These are phyloP conservation scores for Silurus meridionalis DNA, from an alignment of 2,113 vertebrate genomes.

Conservation along the genomic window DNA sequence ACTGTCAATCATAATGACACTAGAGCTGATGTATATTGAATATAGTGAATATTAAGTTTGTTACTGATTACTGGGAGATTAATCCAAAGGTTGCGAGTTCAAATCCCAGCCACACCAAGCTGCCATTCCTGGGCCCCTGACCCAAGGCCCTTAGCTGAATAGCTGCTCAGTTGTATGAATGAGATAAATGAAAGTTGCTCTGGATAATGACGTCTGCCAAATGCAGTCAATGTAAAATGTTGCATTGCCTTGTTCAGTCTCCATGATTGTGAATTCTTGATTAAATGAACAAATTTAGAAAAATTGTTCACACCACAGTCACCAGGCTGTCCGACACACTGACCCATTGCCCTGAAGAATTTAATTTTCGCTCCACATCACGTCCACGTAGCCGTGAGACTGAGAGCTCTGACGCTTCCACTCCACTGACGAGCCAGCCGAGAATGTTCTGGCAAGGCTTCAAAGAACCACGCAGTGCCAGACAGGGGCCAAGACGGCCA, in stretches of 20 bases:
- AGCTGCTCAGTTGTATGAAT: too few species aligned
- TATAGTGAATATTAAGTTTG: not conserved
- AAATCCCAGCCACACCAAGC: not conserved
- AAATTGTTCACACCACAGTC: not conserved
- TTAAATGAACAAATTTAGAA: not conserved
- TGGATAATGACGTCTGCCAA: too few species aligned
- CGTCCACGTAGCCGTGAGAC: not conserved
- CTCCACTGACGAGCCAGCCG: not conserved
- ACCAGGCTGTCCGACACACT: not conserved
- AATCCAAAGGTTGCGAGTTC: too few species aligned
- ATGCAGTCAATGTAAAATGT: too few species aligned
- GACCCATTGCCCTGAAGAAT: not conserved
- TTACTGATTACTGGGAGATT: not conserved
- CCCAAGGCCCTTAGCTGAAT: too few species aligned
- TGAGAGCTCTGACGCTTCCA: not conserved
- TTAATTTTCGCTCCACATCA: slow-evolving; percentile 2
- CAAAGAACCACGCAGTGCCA: slow-evolving; percentile 6
- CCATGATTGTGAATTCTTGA: too few species aligned
- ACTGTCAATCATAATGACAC: not conserved
- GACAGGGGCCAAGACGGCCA: slow-evolving; percentile 29
- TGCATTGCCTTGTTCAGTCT: too few species aligned
- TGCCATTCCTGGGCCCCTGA: not conserved
- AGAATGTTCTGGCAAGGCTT: slow-evolving; percentile 45
- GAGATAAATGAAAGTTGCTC: too few species aligned
- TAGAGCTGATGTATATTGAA: not conserved